A percentile compares a stretch with the other conserved stretches of the same genome.
Conservation (phyloP, 2,113 vertebrate species). For the Albula glossodonta region DNA sequence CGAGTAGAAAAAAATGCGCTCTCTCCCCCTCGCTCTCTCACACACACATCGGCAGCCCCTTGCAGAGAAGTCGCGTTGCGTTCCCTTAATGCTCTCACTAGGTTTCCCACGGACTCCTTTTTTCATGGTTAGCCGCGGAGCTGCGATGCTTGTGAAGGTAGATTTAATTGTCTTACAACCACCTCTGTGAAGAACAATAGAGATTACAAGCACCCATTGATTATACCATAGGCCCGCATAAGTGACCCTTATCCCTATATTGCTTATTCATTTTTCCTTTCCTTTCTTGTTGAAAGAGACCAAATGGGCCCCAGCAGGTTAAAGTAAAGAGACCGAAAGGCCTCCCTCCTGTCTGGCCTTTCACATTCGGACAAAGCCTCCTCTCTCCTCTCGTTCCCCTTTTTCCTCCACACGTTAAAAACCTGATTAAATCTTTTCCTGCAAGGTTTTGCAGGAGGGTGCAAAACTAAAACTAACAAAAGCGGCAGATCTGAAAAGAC, state of each 20-base stretch:
- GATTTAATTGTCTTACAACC: constrained; percentile 80
- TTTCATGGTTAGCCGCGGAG: neutral
- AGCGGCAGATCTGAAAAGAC: constrained; percentile 64
- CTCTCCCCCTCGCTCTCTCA: neutral
- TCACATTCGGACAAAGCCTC: constrained; percentile 72
- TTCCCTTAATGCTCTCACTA: constrained; percentile 6
- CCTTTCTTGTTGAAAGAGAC: constrained; percentile 79
- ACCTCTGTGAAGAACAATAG: constrained; percentile 76
- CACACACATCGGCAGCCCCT: neutral
- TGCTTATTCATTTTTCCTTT: constrained; percentile 77
- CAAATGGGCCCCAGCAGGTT: constrained; percentile 80
- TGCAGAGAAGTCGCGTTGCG: constrained; percentile 4
- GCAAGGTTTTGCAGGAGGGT: constrained; percentile 71
- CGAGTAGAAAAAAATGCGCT: neutral
- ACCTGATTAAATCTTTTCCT: constrained; percentile 77
- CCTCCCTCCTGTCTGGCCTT: constrained; percentile 46
- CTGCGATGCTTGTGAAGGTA: constrained; percentile 36
- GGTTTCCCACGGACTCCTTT: neutral
- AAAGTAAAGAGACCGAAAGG: constrained; percentile 81
- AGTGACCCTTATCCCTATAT: constrained; percentile 70
- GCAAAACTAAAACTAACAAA: constrained; percentile 74
- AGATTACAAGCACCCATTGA: constrained; percentile 79
- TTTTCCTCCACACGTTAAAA: constrained; percentile 64
- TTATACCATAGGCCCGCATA: constrained; percentile 73
- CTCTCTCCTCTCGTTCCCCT: constrained; percentile 55